Evolutionary conservation across 2,797 vertebrate genomes (phyloP).

Genomic region (Etheostoma perlongum): DNA sequence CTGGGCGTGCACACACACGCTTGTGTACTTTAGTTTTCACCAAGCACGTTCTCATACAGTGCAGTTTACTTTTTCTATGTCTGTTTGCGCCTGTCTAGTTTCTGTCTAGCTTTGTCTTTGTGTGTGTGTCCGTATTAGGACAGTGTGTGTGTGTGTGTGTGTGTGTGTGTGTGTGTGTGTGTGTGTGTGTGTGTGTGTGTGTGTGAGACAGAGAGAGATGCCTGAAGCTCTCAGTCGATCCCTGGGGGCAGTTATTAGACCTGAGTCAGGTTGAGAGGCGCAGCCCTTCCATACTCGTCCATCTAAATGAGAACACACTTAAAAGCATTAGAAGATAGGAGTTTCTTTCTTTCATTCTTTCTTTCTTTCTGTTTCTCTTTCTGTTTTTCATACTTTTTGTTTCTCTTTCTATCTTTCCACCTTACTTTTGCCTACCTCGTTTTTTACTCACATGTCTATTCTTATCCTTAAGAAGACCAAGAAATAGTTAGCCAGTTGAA

Average conservation of each 20-base stretch:
- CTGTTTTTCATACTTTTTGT: not conserved
- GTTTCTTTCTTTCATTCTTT: not conserved
- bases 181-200: constrained; percentile 14
- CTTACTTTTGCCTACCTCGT: not conserved
- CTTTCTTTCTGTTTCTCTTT: not conserved
- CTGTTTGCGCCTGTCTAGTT: constrained; percentile 29
- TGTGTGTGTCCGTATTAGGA: constrained; percentile 6
- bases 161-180: not conserved
- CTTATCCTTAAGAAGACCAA: not conserved
- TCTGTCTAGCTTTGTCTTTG: constrained; percentile 22
- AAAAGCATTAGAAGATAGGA: constrained; percentile 32
- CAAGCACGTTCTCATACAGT: constrained; percentile 46
- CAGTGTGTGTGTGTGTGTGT: constrained; percentile 3
- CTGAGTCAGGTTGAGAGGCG: constrained; percentile 75
- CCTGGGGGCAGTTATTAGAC: constrained; percentile 70
- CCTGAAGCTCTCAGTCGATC: constrained; percentile 63
- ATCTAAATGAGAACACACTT: constrained; percentile 47
- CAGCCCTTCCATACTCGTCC: constrained; percentile 42
- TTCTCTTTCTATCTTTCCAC: constrained; percentile 1
- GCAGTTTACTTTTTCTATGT: constrained; percentile 60
- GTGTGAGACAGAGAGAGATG: constrained; percentile 39
- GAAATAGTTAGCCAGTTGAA: constrained; percentile 44
- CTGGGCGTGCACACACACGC: constrained; percentile 60
- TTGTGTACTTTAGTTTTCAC: constrained; percentile 61
- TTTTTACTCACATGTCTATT: constrained; percentile 2